These are phyloP conservation scores for Monodelphis domestica DNA, from an alignment of 2,797 vertebrate genomes.

Conservation along the genomic window DNA sequence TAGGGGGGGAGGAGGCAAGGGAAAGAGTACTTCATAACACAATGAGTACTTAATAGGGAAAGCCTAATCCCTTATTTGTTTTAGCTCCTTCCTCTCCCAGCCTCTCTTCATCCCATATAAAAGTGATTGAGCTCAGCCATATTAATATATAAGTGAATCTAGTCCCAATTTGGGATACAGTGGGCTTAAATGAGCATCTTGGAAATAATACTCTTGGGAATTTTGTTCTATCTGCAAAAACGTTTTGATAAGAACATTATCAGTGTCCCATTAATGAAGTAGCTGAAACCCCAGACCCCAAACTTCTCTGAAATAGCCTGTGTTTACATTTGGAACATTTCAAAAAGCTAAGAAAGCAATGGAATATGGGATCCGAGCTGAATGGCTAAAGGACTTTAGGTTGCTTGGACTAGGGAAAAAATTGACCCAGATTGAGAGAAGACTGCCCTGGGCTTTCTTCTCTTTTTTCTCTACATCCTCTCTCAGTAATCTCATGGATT, in stretches of 20 bases:
- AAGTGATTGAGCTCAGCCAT: neutral
- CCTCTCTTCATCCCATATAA: neutral
- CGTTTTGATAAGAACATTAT: neutral
- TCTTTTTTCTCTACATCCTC: neutral
- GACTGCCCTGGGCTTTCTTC: neutral
- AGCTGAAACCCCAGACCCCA: neutral
- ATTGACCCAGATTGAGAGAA: neutral
- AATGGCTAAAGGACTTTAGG: neutral
- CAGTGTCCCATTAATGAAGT: neutral
- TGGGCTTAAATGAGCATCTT: neutral
- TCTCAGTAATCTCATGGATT: neutral
- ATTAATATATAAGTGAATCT: conserved; percentile 2
- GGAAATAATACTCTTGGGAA: neutral
- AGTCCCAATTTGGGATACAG: conserved; percentile 18
- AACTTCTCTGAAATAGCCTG: conserved; percentile 5
- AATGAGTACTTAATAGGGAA: neutral
- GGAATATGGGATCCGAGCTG: neutral
- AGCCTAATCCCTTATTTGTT: neutral
- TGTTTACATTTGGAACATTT: neutral
- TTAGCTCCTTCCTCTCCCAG: neutral
- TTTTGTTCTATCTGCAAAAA: conserved; percentile 12
- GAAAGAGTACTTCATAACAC: neutral
- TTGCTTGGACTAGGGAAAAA: neutral
- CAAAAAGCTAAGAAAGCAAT: neutral
- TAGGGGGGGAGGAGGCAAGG: neutral